Conservation (phyloP, 2,888 invertebrate genomes). For the Hypena proboscidalis region DNA sequence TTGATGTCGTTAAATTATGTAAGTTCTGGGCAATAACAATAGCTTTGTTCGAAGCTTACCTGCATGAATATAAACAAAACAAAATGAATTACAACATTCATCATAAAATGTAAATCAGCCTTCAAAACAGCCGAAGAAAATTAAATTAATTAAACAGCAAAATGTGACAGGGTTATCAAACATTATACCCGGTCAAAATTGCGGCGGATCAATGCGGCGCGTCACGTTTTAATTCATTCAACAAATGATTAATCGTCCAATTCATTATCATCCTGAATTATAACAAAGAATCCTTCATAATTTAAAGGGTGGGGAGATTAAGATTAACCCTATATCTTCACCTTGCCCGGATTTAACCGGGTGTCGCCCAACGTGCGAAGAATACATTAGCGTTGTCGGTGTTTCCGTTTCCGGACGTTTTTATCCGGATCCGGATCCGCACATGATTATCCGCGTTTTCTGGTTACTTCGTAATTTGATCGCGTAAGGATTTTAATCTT, state of each 20-base stretch:
- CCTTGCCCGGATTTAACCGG: slow-evolving; percentile 78
- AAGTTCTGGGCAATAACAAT: too few species aligned
- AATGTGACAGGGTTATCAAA: slow-evolving; percentile 31
- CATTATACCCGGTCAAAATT: slow-evolving; percentile 17
- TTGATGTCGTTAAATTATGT: too few species aligned
- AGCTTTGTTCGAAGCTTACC: background rate
- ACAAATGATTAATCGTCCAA: slow-evolving; percentile 42
- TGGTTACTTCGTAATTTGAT: slow-evolving; percentile 53
- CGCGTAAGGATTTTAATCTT: slow-evolving; percentile 54
- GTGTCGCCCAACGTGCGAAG: slow-evolving; percentile 73
- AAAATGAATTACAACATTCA: slow-evolving; percentile 3
- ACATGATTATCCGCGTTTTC: slow-evolving; percentile 62
- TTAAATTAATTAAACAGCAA: slow-evolving; percentile 3
- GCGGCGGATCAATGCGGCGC: slow-evolving; percentile 20
- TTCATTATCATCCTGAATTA: slow-evolving; percentile 50
- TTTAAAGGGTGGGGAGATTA: slow-evolving; percentile 74
- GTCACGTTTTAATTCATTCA: slow-evolving; percentile 34
- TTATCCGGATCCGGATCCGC: slow-evolving; percentile 63
- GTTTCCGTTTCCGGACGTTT: slow-evolving; percentile 50
- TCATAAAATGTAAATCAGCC: slow-evolving; percentile 9
- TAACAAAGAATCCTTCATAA: slow-evolving; percentile 66
- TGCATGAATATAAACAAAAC: background rate
- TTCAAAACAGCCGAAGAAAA: slow-evolving; percentile 3
- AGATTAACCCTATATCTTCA: slow-evolving; percentile 80
- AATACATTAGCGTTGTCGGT: slow-evolving; percentile 77